Evolutionary conservation across 2,113 vertebrate genomes (phyloP).

Genomic region (Neoarius graeffei): DNA sequence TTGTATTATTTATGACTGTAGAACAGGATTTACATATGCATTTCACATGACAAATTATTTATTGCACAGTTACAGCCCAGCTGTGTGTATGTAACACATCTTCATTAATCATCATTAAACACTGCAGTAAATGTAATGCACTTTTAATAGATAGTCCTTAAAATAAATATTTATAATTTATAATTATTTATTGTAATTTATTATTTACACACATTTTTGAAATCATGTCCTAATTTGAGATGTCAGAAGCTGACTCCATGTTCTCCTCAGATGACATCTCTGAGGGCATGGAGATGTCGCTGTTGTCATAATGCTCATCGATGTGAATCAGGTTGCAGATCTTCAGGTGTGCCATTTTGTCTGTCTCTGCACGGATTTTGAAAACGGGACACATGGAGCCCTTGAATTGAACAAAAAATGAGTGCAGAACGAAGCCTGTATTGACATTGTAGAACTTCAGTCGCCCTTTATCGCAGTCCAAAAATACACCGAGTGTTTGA

Average conservation of each 20-base stretch:
- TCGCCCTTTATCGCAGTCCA: slow-evolving; percentile 37
- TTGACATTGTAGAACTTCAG: slow-evolving; percentile 44
- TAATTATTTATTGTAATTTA: too few relatives aligned
- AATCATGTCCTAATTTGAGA: not conserved
- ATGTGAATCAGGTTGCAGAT: slow-evolving; percentile 19
- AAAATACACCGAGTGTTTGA: slow-evolving; percentile 42
- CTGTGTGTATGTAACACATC: not conserved
- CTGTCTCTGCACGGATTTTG: not conserved
- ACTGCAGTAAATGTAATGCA: not conserved
- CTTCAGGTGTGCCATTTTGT: not conserved
- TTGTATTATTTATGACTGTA: too few relatives aligned
- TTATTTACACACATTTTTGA: not conserved
- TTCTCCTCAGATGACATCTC: not conserved
- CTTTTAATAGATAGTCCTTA: not conserved
- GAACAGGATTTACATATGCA: not conserved
- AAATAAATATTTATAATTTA: not conserved
- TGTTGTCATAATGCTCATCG: too few relatives aligned
- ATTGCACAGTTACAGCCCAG: not conserved
- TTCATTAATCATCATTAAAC: not conserved
- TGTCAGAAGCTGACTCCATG: not conserved
- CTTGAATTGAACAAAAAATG: slow-evolving; percentile 4
- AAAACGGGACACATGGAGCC: slow-evolving; percentile 28
- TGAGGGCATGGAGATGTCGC: not conserved
- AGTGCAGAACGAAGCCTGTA: slow-evolving; percentile 6
- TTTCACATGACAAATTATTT: not conserved